Evolutionary conservation across 2,113 vertebrate species (phyloP), one percentile per base, ranked within the genome.

Genomic region (Uria lomvia): DNA sequence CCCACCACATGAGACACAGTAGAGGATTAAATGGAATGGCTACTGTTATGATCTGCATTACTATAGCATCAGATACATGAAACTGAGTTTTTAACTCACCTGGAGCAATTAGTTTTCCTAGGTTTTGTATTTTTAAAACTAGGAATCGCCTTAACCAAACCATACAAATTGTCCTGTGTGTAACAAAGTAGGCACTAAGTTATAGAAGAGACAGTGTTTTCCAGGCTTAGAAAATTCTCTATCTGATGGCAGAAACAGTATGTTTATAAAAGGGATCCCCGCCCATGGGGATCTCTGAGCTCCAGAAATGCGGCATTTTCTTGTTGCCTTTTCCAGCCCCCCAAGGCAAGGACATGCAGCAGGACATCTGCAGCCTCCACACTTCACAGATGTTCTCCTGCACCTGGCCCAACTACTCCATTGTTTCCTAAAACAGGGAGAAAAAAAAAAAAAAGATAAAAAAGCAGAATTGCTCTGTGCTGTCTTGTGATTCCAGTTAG

Each of bases 371-470:
- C 49, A 81, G 76, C 13, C 26, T 92, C 49, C 53, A 27, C 21
- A 32, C 76, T 49, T 65, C 47, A 63, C n/a, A 72, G 42, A 89
- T 83, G n/a, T 82, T 87, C 70, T 86, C 52, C 82, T 79, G 66
- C 34, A 76, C 42, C 45, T 82, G 62, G 70, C 21, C 2, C 30
- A 92, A 67, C 36, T 52, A 75, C 24, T 50, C 13, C 15, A 36
- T 36, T 81, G 17, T 74, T 81, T 86, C 40, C 36, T 62, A 87
- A 94, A 92, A 76, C 3, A 26, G 21, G 27, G 20, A 59, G 34
- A 1, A 8, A 9, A 26, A 12, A 34, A 49, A 60, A 62, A 60
- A 45, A 32, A 23, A 59, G 23, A n/a, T 15, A 23, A 43, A 70
- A 73, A 45, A 16, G 12, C 36, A 82, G 47, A 91, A 40, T 5